Base-by-base conservation (phyloP, 1,140 invertebrate species). In the Melanaphis sacchari region DNA sequence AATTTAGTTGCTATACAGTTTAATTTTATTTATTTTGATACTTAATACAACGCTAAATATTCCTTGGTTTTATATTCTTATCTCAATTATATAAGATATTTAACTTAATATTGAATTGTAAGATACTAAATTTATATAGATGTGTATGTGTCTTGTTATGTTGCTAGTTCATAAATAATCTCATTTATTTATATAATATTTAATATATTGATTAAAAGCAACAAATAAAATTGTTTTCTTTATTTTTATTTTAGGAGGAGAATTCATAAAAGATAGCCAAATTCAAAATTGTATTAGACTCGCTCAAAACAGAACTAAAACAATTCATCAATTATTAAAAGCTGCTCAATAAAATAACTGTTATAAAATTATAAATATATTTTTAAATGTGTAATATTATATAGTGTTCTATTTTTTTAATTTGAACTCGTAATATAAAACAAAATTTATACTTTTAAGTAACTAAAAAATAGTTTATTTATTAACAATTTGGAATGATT, bases 251-350 rank as follows among this genome's bases (percentile, higher is more conserved):
- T 82, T 49, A 95, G 96, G 96, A 94, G 95, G 95, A 52, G 94
- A 94, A 93, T 95, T 95, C 91, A 94, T 96, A 46, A 95, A 95
- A 1, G 94, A 95, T 38, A 94, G 95, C 59, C 89, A 95, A 90
- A 94, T 96, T 93, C 94, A 94, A 15, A 95, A 95, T 93, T 95
- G 95, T 91, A 93, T 96, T 54, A 93, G 93, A 66, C 94, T 95
- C 91, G 94, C 95, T 8, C 95, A 94, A 94, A 94, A 94, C 88
- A 95, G 95, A 94, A 94, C 95, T 18, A 94, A 95, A 18, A 94
- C 94, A 88, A 84, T 96, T 26, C 94, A 94, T 93, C 94, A 95
- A 49, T 94, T 96, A 82, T 95, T 96, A 59, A 82, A 95, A 54
- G 94, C 95, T 89, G 95, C 59, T 49, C n/a, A 91, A 91, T 81